Evolutionary conservation across 1,140 invertebrate species (phyloP).

Genomic region (Diplogasteroides magnus): DNA sequence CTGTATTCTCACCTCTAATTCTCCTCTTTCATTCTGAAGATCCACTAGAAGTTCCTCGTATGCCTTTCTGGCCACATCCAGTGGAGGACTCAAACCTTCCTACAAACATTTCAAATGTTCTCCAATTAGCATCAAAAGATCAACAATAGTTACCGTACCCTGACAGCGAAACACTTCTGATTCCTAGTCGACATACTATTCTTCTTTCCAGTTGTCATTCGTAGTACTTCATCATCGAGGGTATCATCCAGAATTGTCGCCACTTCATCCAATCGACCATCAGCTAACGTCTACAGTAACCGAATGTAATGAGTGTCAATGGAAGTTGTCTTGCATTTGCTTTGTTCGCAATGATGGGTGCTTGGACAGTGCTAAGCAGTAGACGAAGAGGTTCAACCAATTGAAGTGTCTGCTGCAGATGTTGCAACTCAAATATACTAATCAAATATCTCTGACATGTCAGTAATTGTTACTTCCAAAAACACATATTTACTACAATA

Average conservation of each 20-base stretch:
- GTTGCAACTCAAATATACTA: too few relatives aligned
- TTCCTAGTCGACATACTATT: background rate
- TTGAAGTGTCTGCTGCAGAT: background rate
- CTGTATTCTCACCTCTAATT: background rate
- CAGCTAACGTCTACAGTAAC: background rate
- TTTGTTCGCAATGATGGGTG: background rate
- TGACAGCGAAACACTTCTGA: background rate
- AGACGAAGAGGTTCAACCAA: background rate
- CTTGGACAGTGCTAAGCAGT: background rate
- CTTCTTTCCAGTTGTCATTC: background rate
- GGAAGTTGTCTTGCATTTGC: background rate
- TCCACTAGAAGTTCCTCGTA: slow-evolving; percentile 33
- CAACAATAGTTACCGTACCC: background rate
- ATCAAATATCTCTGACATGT: too few relatives aligned
- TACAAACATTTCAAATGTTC: background rate
- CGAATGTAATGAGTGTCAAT: background rate
- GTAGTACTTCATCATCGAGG: background rate
- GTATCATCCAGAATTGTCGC: background rate
- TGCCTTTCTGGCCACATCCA: slow-evolving; percentile 30
- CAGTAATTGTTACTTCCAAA: too few relatives aligned
- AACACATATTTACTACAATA: too few relatives aligned
- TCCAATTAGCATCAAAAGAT: background rate
- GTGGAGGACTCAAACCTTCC: background rate
- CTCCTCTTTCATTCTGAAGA: slow-evolving; percentile 24
- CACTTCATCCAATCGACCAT: background rate